These are phyloP conservation scores for Synergus laeviventris DNA, from an alignment of 2,888 invertebrate genomes.

Conservation along the genomic window DNA sequence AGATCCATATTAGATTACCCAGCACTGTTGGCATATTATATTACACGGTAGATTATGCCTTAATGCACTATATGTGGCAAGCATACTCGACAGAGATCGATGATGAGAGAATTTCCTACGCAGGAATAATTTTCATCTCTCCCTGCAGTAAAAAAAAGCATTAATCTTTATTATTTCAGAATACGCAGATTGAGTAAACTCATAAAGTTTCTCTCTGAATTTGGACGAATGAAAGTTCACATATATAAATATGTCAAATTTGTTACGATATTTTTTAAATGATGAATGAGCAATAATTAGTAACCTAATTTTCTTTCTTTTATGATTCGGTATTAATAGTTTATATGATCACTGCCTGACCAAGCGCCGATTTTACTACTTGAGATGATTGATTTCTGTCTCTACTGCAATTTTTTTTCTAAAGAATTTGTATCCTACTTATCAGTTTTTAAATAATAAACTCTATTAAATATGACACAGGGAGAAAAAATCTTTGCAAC, in stretches of 20 bases:
- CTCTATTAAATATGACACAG: background rate
- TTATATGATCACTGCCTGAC: no score
- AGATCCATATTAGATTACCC: constrained; percentile 21
- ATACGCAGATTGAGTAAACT: background rate
- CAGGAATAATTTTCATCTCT: constrained; percentile 12
- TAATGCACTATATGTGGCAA: constrained; percentile 37
- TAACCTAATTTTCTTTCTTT: no score
- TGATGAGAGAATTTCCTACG: background rate
- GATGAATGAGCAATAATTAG: no score
- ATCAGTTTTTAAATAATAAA: background rate
- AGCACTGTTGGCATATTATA: constrained; percentile 16
- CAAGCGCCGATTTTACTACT: no score
- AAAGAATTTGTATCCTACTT: no score
- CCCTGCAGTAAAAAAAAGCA: background rate
- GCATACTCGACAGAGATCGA: constrained; percentile 33
- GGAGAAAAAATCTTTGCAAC: constrained; percentile 62
- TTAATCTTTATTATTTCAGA: constrained; percentile 20
- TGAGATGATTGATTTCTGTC: no score
- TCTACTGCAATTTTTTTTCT: no score
- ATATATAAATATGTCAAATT: background rate
- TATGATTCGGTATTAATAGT: no score
- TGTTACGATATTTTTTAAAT: background rate
- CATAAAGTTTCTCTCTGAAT: background rate
- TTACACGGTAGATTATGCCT: constrained; percentile 33
- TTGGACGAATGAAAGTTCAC: background rate